A percentile compares a stretch with the other conserved stretches of the same genome.
Conservation (phyloP, 2,113 vertebrate species). For the Acrocephalus arundinaceus region DNA sequence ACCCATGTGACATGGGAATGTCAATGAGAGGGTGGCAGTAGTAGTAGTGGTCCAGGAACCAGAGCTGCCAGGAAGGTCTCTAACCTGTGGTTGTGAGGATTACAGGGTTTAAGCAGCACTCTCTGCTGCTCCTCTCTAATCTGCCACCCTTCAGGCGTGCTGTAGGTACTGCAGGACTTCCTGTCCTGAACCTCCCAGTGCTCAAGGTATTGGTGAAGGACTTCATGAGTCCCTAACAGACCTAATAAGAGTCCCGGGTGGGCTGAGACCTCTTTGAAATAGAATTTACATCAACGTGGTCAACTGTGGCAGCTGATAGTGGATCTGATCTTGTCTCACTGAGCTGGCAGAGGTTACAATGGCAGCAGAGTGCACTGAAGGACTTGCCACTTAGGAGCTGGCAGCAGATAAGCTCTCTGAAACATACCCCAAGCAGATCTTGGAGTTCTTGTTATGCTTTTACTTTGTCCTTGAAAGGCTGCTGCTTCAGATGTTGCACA, state of each 20-base stretch:
- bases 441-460: not conserved
- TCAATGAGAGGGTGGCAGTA: not conserved
- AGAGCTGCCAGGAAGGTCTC: not conserved
- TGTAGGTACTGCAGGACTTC: not conserved
- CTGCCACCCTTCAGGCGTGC: not conserved
- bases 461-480: not conserved
- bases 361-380: not conserved
- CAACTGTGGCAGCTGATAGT: not conserved
- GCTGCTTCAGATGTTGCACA: not conserved
- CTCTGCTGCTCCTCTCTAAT: not conserved
- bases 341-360: not conserved
- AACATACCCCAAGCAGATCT: not conserved
- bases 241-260: not conserved
- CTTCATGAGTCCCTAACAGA: not conserved
- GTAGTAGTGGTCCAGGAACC: not conserved
- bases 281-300: not conserved
- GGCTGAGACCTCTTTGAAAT: not conserved
- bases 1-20: not conserved
- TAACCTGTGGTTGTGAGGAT: not conserved
- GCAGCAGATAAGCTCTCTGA: not conserved
- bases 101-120: not conserved
- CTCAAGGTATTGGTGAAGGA: not conserved
- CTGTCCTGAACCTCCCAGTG: not conserved
- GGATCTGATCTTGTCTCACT: not conserved
- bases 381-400: not conserved